A percentile compares a stretch with the other conserved stretches of the same genome.
These are phyloP conservation scores for Odontocerum albicorne DNA, from an alignment of 2,888 invertebrate genomes.

Conservation along the genomic window DNA sequence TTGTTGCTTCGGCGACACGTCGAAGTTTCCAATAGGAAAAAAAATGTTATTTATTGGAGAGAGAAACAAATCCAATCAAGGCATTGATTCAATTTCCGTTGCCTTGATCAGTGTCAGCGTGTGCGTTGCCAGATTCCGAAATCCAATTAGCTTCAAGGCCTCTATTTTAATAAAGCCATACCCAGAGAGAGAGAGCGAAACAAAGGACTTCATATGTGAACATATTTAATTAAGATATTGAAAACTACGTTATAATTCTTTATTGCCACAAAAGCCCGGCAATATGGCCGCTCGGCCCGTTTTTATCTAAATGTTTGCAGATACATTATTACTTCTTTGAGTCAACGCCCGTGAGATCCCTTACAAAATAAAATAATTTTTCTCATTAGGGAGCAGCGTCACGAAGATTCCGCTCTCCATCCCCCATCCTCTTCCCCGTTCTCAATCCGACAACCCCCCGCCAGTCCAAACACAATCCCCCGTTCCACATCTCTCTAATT, in stretches of 20 bases:
- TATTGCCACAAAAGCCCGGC: not conserved
- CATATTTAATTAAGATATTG: not conserved
- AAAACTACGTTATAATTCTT: not conserved
- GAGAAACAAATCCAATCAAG: no score
- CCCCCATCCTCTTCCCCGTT: not conserved
- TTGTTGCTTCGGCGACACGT: no score
- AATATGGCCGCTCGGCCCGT: not conserved
- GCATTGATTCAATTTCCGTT: no score
- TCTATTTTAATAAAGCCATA: no score
- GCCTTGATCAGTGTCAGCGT: no score
- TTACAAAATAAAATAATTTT: constrained; percentile 24
- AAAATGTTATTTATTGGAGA: no score
- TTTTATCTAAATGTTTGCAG: constrained; percentile 13
- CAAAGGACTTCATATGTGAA: no score
- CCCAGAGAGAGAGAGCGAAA: no score
- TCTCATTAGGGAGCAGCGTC: constrained; percentile 32
- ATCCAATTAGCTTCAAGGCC: no score
- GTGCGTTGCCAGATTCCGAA: no score
- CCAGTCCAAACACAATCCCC: not conserved
- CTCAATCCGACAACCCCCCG: not conserved
- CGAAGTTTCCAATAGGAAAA: no score
- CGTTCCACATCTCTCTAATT: not conserved
- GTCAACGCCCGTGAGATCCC: constrained; percentile 28
- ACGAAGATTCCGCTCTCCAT: constrained; percentile 17
- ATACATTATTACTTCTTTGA: constrained; percentile 20